A percentile compares a stretch with the other conserved stretches of the same genome.
Conservation (phyloP, 1,140 invertebrate genomes). For the Bombus huntii region DNA sequence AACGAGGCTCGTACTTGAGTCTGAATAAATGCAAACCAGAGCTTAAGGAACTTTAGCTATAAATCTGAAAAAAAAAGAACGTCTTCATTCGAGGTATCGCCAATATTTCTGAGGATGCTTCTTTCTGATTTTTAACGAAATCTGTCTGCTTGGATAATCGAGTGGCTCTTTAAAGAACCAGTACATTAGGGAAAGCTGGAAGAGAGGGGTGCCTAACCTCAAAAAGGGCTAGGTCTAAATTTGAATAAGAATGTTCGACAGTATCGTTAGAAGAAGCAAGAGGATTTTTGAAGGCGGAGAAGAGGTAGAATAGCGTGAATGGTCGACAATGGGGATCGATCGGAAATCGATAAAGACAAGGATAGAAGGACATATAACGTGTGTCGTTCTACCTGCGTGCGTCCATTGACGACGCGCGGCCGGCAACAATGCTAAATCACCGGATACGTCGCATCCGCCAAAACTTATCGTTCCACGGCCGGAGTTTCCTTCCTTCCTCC, state of each 20-base stretch:
- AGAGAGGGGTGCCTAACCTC: neutral
- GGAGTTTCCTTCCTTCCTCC: constrained; percentile 63
- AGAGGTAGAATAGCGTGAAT: neutral
- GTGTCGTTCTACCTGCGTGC: constrained; percentile 68
- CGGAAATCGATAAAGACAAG: constrained; percentile 48
- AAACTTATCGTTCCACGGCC: constrained; percentile 65
- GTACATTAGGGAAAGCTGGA: neutral
- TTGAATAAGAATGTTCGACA: neutral
- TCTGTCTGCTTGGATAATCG: neutral
- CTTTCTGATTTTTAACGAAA: neutral
- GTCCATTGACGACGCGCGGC: constrained; percentile 54
- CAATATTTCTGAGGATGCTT: neutral
- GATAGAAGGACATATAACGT: constrained; percentile 9
- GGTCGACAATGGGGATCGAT: constrained; percentile 41
- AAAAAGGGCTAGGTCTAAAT: neutral
- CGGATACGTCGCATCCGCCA: constrained; percentile 70
- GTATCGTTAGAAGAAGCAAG: neutral
- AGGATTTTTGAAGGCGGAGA: neutral
- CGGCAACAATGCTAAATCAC: constrained; percentile 67
- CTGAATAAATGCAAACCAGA: neutral
- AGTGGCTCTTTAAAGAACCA: neutral
- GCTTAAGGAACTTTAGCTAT: neutral
- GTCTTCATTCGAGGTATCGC: neutral
- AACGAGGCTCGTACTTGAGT: neutral
- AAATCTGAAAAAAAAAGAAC: neutral